These are phyloP conservation scores for Diogma glabrata DNA, from an alignment of 2,888 invertebrate genomes.

Conservation along the genomic window DNA sequence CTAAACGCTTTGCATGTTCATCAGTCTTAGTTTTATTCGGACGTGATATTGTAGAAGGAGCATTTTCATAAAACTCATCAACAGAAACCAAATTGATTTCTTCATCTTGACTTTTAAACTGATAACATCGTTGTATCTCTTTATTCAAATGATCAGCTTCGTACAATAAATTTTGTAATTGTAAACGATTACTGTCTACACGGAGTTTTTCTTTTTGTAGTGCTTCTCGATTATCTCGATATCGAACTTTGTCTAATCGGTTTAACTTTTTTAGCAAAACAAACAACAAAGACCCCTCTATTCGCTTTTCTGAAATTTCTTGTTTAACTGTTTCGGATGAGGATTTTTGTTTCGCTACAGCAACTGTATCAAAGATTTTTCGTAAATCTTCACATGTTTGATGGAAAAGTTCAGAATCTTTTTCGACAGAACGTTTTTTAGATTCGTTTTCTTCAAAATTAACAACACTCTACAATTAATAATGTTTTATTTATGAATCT, in stretches of 20 bases:
- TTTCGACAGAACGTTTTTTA: conserved; percentile 47
- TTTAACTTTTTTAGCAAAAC: conserved; percentile 83
- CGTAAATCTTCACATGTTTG: conserved; percentile 60
- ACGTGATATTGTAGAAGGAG: conserved; percentile 56
- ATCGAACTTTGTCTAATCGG: conserved; percentile 77
- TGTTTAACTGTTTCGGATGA: conserved; percentile 38
- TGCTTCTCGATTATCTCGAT: conserved; percentile 69
- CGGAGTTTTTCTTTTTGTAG: conserved; percentile 73
- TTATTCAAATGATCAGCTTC: conserved; percentile 88
- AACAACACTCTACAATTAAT: conserved; percentile 45
- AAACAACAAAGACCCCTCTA: conserved; percentile 63
- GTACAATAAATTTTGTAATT: conserved; percentile 85
- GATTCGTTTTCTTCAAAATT: conserved; percentile 67
- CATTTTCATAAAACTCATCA: conserved; percentile 71
- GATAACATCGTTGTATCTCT: conserved; percentile 88
- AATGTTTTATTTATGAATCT: neutral
- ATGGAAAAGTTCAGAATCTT: conserved; percentile 55
- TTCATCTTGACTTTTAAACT: conserved; percentile 92
- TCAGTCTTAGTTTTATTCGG: conserved; percentile 51
- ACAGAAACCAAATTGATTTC: conserved; percentile 77
- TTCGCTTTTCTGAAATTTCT: conserved; percentile 53
- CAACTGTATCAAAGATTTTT: conserved; percentile 54
- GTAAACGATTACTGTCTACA: conserved; percentile 81
- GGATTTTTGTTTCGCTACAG: conserved; percentile 47
- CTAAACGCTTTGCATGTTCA: conserved; percentile 69